Conservation (phyloP, 2,797 vertebrate species). For the Hirundo rustica region DNA sequence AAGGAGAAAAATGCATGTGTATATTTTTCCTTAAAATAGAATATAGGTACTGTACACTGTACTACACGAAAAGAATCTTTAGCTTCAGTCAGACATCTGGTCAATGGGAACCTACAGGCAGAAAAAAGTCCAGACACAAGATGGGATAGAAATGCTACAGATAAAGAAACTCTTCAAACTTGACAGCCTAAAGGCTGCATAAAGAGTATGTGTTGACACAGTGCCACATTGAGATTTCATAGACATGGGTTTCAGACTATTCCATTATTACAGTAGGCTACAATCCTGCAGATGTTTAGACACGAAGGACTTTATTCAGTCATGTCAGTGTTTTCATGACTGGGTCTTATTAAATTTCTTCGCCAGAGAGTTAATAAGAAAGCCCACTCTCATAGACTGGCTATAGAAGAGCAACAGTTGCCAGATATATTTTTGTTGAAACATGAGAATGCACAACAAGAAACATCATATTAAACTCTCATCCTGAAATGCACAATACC, state of each 20-base stretch:
- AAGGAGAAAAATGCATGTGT: slow-evolving; percentile 27
- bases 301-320: not conserved
- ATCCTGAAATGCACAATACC: not conserved
- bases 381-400: not conserved
- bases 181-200: not conserved
- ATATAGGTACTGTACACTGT: not conserved
- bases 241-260: not conserved
- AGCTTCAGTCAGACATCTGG: not conserved
- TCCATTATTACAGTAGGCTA: not conserved
- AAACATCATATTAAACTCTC: not conserved
- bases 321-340: not conserved
- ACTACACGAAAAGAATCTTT: not conserved
- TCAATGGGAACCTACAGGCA: not conserved
- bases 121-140: not conserved
- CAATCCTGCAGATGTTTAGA: slow-evolving; percentile 5
- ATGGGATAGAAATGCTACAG: not conserved
- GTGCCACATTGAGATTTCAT: not conserved
- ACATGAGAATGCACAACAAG: not conserved
- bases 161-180: slow-evolving; percentile 32
- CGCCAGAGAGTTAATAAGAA: not conserved
- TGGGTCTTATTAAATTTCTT: slow-evolving; percentile 7
- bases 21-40: not conserved
- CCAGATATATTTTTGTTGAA: not conserved
- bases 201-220: not conserved
- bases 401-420: not conserved